These are phyloP conservation scores for Rhabdophis nuchalis DNA, from an alignment of 2,797 vertebrate species.

Conservation along the genomic window DNA sequence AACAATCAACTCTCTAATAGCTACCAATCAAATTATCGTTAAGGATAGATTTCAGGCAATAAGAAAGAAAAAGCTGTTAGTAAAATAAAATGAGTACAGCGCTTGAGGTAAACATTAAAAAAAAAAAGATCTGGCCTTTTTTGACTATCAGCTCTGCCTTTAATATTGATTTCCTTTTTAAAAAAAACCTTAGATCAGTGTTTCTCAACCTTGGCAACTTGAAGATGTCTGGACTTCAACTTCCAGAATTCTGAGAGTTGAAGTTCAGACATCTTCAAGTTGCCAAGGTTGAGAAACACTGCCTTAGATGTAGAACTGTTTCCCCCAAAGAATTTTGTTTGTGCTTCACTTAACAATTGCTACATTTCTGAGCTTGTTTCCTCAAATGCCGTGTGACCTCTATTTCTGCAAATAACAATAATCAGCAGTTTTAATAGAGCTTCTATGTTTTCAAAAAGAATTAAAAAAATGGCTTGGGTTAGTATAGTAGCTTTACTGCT, in stretches of 20 bases:
- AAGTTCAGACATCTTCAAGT: no score
- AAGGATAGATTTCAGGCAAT: neutral
- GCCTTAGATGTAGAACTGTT: neutral
- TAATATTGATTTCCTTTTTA: neutral
- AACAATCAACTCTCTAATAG: neutral
- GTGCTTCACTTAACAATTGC: neutral
- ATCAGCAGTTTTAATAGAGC: neutral
- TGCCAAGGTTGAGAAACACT: no score
- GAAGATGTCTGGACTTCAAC: no score
- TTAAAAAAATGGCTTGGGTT: neutral
- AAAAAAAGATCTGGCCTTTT: neutral
- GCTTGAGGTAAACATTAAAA: neutral
- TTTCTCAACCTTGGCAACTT: no score
- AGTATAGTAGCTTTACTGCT: slow-evolving; percentile 1
- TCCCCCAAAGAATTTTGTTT: neutral
- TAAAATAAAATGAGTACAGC: neutral
- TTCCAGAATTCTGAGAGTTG: no score
- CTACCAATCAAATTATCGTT: neutral
- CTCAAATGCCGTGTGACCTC: neutral
- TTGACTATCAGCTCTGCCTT: neutral
- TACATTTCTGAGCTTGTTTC: slow-evolving; percentile 3
- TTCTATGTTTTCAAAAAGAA: neutral
- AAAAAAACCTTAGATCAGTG: no score
- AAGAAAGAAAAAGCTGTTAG: neutral
- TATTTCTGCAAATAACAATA: neutral